Conservation (phyloP, 2,888 invertebrate species). For the Drosophila mercatorum region DNA sequence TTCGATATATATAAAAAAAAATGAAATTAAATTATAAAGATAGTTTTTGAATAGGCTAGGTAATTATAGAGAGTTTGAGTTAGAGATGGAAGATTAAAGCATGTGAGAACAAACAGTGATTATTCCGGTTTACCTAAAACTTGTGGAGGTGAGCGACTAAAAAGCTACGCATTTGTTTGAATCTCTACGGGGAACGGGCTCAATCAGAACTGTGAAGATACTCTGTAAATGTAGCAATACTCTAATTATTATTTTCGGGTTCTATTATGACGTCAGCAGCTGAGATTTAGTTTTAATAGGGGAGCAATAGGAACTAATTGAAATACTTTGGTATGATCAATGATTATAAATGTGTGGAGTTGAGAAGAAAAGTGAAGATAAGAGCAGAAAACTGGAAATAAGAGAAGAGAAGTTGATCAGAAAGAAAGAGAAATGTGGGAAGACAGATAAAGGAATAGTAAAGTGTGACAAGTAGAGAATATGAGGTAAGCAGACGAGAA, state of each 20-base stretch:
- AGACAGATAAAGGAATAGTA: too few relatives aligned
- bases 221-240: not conserved
- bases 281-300: not conserved
- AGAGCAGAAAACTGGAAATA: too few relatives aligned
- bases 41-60: not conserved
- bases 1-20: not conserved
- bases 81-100: not conserved
- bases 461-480: too few relatives aligned
- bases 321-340: not conserved
- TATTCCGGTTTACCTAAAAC: slow-evolving; percentile 6
- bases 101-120: not conserved
- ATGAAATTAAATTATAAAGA: not conserved
- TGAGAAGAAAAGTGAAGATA: not conserved
- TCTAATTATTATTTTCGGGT: not conserved
- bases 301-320: not conserved
- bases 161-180: not conserved
- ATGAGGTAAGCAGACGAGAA: not conserved
- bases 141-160: slow-evolving; percentile 11
- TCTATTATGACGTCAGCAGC: not conserved
- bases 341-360: not conserved
- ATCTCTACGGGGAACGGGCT: slow-evolving; percentile 1
- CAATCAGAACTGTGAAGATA: not conserved
- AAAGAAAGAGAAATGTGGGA: not conserved
- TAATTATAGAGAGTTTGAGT: slow-evolving; percentile 7
- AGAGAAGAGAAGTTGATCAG: not conserved